Conservation (phyloP, 2,888 invertebrate species). For the Girardia tigrina region DNA sequence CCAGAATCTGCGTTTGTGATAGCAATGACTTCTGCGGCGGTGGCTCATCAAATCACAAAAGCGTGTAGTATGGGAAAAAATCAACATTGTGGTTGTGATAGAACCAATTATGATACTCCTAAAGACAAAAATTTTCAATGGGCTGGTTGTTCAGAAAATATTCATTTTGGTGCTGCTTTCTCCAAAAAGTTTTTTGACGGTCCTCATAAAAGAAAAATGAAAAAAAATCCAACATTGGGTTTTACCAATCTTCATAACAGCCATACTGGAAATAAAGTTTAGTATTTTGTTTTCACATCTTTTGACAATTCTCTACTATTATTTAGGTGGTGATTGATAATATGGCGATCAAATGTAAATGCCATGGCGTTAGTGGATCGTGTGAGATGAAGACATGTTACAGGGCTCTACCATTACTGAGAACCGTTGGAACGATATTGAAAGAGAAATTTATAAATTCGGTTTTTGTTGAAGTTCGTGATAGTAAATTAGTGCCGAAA, state of each 20-base stretch:
- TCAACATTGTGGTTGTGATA: slow-evolving; percentile 79
- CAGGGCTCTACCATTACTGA: slow-evolving; percentile 25
- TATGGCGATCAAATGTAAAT: slow-evolving; percentile 32
- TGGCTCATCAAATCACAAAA: slow-evolving; percentile 74
- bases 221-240: slow-evolving; percentile 52
- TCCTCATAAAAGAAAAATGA: slow-evolving; percentile 39
- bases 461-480: background rate
- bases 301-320: too few relatives aligned
- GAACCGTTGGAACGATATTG: slow-evolving; percentile 27
- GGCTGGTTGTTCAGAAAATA: slow-evolving; percentile 92
- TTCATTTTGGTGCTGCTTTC: slow-evolving; percentile 36
- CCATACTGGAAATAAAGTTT: slow-evolving; percentile 88
- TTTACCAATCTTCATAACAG: slow-evolving; percentile 95
- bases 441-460: background rate
- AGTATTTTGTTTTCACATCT: too few relatives aligned
- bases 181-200: slow-evolving; percentile 32
- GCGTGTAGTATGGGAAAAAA: slow-evolving; percentile 80
- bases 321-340: slow-evolving; percentile 26
- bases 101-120: slow-evolving; percentile 44
- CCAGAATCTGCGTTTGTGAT: slow-evolving; percentile 56
- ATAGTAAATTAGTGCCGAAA: slow-evolving; percentile 5
- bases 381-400: slow-evolving; percentile 34
- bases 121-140: slow-evolving; percentile 53
- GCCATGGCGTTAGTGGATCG: slow-evolving; percentile 35
- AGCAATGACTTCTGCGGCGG: slow-evolving; percentile 56